Evolutionary conservation across 2,888 invertebrate genomes (phyloP).

Genomic region (Atrina japonica): DNA sequence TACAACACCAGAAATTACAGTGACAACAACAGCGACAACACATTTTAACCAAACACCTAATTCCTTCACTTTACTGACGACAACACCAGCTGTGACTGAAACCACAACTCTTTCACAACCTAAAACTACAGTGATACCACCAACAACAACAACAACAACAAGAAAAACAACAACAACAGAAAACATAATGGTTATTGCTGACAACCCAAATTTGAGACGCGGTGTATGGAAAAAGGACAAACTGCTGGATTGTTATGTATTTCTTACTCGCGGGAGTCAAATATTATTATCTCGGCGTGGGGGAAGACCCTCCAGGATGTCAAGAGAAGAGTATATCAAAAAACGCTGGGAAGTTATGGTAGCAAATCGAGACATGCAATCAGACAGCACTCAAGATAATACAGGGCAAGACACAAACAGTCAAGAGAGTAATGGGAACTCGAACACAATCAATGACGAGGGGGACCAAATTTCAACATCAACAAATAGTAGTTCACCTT

Average conservation of each 20-base stretch:
- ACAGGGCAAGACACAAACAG: too few species aligned
- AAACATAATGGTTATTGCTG: too few species aligned
- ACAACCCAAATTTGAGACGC: too few species aligned
- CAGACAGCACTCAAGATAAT: too few species aligned
- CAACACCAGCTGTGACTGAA: too few species aligned
- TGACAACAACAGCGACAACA: slow-evolving; percentile 72
- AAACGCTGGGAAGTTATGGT: slow-evolving; percentile 2
- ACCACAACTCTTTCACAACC: too few species aligned
- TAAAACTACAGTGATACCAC: slow-evolving; percentile 40
- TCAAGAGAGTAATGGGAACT: too few species aligned
- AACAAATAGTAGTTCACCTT: too few species aligned
- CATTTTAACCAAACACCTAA: too few species aligned
- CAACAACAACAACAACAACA: slow-evolving; percentile 10
- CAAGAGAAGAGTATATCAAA: slow-evolving; percentile 24
- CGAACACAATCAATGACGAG: too few species aligned
- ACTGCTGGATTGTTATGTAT: slow-evolving; percentile 28
- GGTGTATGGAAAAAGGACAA: slow-evolving; percentile 26
- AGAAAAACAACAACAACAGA: slow-evolving; percentile 24
- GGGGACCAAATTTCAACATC: too few species aligned
- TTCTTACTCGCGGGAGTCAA: slow-evolving; percentile 16
- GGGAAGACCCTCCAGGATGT: slow-evolving; percentile 4
- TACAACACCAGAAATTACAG: slow-evolving; percentile 60
- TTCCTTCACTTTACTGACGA: too few species aligned
- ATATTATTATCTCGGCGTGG: slow-evolving; percentile 33
- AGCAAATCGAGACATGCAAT: background rate